These are phyloP conservation scores for Neostethus bicornis DNA, from an alignment of 2,797 vertebrate species.

Conservation along the genomic window DNA sequence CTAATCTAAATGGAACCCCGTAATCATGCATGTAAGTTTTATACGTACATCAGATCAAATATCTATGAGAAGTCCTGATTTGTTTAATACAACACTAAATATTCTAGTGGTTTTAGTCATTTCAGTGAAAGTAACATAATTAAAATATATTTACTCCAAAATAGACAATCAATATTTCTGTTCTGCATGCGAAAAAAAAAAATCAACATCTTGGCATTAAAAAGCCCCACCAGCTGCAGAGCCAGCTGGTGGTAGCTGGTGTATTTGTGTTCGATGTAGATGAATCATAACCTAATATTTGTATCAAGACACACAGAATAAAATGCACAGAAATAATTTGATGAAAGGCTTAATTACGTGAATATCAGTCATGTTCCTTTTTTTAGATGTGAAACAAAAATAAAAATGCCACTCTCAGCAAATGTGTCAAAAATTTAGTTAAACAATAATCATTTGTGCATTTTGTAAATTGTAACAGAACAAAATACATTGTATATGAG, in stretches of 20 bases:
- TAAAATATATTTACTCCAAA: not conserved
- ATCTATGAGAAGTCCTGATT: too few species aligned
- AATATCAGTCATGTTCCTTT: too few species aligned
- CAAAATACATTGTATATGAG: too few species aligned
- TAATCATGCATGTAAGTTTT: not conserved
- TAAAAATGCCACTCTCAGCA: too few species aligned
- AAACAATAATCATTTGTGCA: too few species aligned
- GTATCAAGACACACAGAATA: not conserved
- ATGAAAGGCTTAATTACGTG: not conserved
- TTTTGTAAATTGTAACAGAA: too few species aligned
- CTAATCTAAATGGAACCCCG: not conserved
- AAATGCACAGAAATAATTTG: not conserved
- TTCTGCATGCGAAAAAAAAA: constrained; percentile 6
- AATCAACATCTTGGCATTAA: not conserved
- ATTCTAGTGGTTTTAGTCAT: not conserved
- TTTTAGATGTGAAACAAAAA: too few species aligned
- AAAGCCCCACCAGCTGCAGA: not conserved
- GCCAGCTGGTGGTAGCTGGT: not conserved
- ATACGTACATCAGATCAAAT: not conserved
- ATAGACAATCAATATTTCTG: not conserved
- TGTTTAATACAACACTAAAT: not conserved
- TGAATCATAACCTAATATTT: not conserved
- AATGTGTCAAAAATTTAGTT: too few species aligned
- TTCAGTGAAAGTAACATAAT: not conserved
- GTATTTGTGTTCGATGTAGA: not conserved